Evolutionary conservation across 2,888 invertebrate genomes (phyloP).

Genomic region (Drosophila gaucha): DNA sequence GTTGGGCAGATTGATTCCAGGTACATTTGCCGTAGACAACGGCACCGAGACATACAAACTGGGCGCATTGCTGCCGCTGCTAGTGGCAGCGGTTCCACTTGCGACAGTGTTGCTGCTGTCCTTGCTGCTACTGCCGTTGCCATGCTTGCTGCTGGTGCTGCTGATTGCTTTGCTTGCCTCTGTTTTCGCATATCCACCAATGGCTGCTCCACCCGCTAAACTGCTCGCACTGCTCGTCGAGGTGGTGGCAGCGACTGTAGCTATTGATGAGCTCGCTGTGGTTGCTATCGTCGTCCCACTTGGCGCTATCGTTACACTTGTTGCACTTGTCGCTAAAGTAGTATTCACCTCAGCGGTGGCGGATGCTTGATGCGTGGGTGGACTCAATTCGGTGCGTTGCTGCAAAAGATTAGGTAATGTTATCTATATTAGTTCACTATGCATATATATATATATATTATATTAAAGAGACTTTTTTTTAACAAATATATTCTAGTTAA

Average conservation of each 20-base stretch:
- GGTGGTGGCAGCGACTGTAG: slow-evolving; percentile 31
- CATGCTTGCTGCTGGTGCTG: slow-evolving; percentile 43
- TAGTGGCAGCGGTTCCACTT: slow-evolving; percentile 31
- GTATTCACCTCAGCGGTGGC: slow-evolving; percentile 75
- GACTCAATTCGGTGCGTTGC: slow-evolving; percentile 84
- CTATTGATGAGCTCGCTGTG: slow-evolving; percentile 27
- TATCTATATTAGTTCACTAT: not conserved
- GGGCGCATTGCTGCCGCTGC: slow-evolving; percentile 77
- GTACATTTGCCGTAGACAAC: slow-evolving; percentile 85
- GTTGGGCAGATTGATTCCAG: slow-evolving; percentile 84
- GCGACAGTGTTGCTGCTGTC: slow-evolving; percentile 39
- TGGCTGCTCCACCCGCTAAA: slow-evolving; percentile 15
- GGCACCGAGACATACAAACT: slow-evolving; percentile 89
- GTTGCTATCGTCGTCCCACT: slow-evolving; percentile 61
- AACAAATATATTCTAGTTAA: no score
- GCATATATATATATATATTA: not conserved
- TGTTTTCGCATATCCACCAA: slow-evolving; percentile 47
- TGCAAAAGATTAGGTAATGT: slow-evolving; percentile 49
- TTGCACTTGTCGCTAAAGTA: slow-evolving; percentile 53
- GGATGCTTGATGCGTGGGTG: slow-evolving; percentile 82
- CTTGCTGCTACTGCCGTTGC: slow-evolving; percentile 28
- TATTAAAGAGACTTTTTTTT: not conserved
- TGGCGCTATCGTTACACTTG: slow-evolving; percentile 56
- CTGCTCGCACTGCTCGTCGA: slow-evolving; percentile 44
- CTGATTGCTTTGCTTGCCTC: slow-evolving; percentile 54